These are phyloP conservation scores for Geopemphigus sp. DNA, from an alignment of 1,140 invertebrate species.

Conservation along the genomic window DNA sequence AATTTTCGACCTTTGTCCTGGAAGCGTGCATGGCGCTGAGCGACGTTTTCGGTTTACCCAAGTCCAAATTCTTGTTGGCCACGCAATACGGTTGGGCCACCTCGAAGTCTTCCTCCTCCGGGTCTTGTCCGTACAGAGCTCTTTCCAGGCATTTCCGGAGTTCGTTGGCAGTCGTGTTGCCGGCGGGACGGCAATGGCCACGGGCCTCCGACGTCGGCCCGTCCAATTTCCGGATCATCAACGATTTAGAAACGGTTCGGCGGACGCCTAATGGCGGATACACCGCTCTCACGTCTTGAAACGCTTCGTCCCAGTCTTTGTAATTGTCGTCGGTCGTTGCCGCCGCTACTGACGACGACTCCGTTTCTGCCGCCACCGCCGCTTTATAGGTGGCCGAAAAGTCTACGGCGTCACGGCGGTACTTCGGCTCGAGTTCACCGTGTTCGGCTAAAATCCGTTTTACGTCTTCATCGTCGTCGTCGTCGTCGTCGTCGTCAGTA, in stretches of 20 bases:
- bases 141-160: conserved; percentile 24
- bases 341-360: no score
- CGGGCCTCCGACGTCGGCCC: not conserved
- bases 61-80: conserved; percentile 20
- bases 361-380: not conserved
- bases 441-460: conserved; percentile 3
- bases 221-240: not conserved
- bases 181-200: no score
- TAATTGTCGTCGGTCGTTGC: not conserved
- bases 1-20: conserved; percentile 15
- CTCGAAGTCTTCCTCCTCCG: not conserved
- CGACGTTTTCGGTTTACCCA: not conserved
- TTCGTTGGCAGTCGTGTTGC: not conserved
- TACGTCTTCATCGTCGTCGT: not conserved
- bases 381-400: not conserved
- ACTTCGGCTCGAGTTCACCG: not conserved
- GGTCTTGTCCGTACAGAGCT: not conserved
- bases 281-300: not conserved
- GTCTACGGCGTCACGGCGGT: not conserved
- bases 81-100: conserved; percentile 15
- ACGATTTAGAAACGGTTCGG: not conserved
- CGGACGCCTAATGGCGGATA: conserved; percentile 3
- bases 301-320: conserved; percentile 1
- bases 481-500: not conserved
- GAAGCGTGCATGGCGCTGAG: not conserved